These are phyloP conservation scores for Podotricha telesiphe DNA, from an alignment of 2,888 invertebrate species.

Conservation along the genomic window DNA sequence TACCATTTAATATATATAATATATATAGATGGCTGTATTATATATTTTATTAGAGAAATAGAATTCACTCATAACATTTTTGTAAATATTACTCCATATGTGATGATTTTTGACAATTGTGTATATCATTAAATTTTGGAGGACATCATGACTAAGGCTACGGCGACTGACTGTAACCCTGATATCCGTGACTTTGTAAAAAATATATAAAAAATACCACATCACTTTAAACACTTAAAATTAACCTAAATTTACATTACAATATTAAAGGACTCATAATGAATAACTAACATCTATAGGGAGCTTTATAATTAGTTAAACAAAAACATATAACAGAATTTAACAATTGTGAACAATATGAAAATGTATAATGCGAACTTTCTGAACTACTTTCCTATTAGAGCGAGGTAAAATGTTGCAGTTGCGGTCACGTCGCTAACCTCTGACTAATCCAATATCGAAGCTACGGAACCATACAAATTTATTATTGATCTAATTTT, in stretches of 20 bases:
- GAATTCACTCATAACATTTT: neutral
- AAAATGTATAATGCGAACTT: conserved; percentile 45
- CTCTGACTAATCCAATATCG: conserved; percentile 61
- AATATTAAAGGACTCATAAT: neutral
- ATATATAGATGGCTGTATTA: neutral
- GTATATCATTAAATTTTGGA: no score
- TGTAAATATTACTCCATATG: neutral
- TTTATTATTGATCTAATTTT: conserved; percentile 29
- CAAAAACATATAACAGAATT: conserved; percentile 37
- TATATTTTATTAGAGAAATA: neutral
- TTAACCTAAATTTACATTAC: no score
- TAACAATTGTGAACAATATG: conserved; percentile 37
- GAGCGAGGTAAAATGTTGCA: conserved; percentile 55
- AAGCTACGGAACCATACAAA: conserved; percentile 30
- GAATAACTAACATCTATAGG: neutral
- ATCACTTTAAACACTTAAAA: no score
- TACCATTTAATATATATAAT: neutral
- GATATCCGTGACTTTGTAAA: no score
- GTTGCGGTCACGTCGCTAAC: conserved; percentile 55
- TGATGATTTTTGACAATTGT: no score
- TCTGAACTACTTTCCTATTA: conserved; percentile 50
- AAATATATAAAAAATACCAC: no score
- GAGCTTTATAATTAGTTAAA: conserved; percentile 25
- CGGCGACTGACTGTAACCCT: no score
- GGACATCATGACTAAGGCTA: no score